A percentile compares a stretch with the other conserved stretches of the same genome.
phyloP scores from a whole-genome alignment of 2,113 vertebrate species.

The Paratilapia polleni region DNA sequence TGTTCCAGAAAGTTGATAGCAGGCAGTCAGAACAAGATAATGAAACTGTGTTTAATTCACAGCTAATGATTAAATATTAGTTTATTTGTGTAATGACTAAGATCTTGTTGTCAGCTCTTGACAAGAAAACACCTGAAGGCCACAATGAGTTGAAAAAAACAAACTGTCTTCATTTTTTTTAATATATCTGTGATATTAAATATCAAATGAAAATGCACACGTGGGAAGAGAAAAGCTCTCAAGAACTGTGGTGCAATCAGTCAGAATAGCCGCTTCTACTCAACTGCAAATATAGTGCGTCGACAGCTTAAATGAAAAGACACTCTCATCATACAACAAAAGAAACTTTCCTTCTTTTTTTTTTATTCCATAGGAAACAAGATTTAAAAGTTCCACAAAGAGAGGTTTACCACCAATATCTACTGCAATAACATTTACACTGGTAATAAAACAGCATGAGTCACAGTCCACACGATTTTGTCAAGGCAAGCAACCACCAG shows the following conservation, averaged over 20 bases:
- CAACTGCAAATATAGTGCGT: background rate
- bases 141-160: background rate
- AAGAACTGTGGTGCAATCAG: background rate
- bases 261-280: background rate
- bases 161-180: background rate
- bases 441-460: background rate
- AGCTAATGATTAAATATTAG: background rate
- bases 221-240: slow-evolving; percentile 17
- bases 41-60: background rate
- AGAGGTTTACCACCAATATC: background rate
- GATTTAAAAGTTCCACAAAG: background rate
- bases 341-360: background rate
- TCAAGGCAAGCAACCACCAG: background rate
- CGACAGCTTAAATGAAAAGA: background rate
- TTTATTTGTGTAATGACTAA: background rate
- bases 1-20: background rate
- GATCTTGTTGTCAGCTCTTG: background rate
- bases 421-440: background rate
- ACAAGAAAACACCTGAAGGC: background rate
- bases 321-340: background rate
- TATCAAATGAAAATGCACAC: slow-evolving; percentile 15
- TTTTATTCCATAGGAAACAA: background rate
- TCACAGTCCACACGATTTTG: background rate
- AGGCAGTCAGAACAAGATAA: background rate
- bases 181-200: background rate